Evolutionary conservation across 2,888 invertebrate genomes (phyloP), one percentile per base, ranked within the genome.

Genomic region (Mythimna albipuncta): DNA sequence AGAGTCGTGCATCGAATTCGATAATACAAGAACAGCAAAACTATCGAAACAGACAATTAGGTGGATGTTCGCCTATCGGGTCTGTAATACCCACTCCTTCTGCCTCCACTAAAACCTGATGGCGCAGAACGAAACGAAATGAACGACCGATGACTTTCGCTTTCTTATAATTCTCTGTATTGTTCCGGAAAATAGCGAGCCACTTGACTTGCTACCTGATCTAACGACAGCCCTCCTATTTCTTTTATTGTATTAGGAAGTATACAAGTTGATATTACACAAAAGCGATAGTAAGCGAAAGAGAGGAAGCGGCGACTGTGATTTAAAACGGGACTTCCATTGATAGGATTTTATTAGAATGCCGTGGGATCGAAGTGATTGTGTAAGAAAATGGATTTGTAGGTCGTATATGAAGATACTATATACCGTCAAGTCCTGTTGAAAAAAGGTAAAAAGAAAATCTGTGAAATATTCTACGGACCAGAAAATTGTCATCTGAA

Each of bases 71-170:
- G 74, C 88, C 90, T 90, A 91, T 89, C 90, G 87, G 88, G 81
- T 84, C 83, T 84, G 87, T 88, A 91, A 91, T 89, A 86, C 89
- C 85, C 83, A 82, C 84, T 89, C 90, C 87, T 89, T 90, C 89
- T 88, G 87, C 89, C 88, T 88, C 86, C 91, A 90, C 92, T 91
- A 90, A 92, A 92, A 93, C 89, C 92, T 90, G 93, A 95, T 94
- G 93, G 90, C 86, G 91, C 90, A 92, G 92, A 94, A 93, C 91
- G 87, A 84, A 91, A 87, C 90, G 90, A 94, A 95, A 95, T 95
- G 94, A 95, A 93, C 94, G 92, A 90, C 90, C 91, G 88, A 94
- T 95, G 95, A 95, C 94, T 95, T 92, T 94, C 92, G 89, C 87
- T 94, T 94, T 93, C 91, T 90, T 90, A 89, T 92, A 91, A 93